Conservation (phyloP, 2,113 vertebrate genomes). For the Rhabdornis inornatus region DNA sequence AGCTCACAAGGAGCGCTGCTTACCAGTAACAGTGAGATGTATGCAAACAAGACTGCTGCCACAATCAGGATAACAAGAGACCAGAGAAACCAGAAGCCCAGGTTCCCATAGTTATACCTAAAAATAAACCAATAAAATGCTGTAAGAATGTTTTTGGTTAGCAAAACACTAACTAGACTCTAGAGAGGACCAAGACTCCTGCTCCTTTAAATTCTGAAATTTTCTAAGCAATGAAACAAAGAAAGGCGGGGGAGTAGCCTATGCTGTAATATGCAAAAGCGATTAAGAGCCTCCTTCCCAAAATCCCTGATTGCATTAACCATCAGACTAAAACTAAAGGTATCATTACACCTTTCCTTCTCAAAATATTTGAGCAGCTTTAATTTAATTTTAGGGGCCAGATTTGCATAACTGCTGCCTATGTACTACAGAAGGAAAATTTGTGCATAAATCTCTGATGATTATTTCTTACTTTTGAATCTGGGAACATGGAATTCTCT, state of each 20-base stretch:
- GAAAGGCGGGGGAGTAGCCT: background rate
- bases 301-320: background rate
- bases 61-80: conserved; percentile 79
- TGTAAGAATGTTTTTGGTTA: background rate
- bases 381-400: background rate
- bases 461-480: background rate
- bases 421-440: background rate
- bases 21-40: conserved; percentile 81
- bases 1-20: conserved; percentile 3
- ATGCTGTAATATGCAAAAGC: background rate
- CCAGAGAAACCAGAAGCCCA: conserved; percentile 88
- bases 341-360: background rate
- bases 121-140: background rate
- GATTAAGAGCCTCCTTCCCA: background rate
- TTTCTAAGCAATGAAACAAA: background rate
- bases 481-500: background rate
- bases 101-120: conserved; percentile 80
- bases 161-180: too few species aligned
- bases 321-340: background rate
- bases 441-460: background rate
- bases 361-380: background rate
- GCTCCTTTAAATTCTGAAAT: background rate
- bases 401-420: background rate
- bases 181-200: background rate
- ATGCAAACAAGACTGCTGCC: conserved; percentile 74